Percentiles rank a stretch among this genome's conserved stretches.
Conservation (phyloP, 2,797 vertebrate species). For the Macropodus opercularis region DNA sequence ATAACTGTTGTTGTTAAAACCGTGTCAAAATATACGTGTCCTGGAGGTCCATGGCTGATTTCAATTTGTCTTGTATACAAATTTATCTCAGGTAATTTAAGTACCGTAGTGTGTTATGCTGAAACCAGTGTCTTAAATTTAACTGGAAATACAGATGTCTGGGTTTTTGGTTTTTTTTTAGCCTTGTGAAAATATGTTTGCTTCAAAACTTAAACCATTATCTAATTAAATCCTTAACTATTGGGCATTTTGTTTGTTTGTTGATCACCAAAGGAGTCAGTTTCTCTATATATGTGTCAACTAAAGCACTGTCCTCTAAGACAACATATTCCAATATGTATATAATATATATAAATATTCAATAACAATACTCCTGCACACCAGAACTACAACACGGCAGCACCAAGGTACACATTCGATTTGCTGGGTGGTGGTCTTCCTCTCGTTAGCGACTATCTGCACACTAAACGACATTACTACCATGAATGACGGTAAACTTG, state of each 20-base stretch:
- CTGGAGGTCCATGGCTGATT: conserved; percentile 43
- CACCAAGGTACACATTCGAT: neutral
- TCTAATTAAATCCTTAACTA: conserved; percentile 65
- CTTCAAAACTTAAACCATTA: conserved; percentile 41
- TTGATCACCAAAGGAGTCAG: neutral
- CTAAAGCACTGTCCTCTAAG: conserved; percentile 41
- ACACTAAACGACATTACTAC: neutral
- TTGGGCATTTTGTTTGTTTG: conserved; percentile 1
- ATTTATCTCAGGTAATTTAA: conserved; percentile 79
- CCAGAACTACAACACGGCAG: too few species aligned
- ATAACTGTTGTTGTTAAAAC: conserved; percentile 30
- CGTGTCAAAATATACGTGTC: conserved; percentile 28
- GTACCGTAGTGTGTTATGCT: conserved; percentile 49
- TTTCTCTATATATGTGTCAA: neutral
- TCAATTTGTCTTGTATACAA: conserved; percentile 70
- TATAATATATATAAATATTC: too few species aligned
- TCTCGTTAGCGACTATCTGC: neutral
- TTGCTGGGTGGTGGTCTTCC: neutral
- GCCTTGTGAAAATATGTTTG: conserved; percentile 3
- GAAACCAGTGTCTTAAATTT: conserved; percentile 17
- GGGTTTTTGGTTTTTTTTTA: too few species aligned
- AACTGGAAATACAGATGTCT: conserved; percentile 49
- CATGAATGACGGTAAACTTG: neutral
- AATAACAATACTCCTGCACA: neutral
- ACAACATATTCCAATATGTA: conserved; percentile 88